Conservation (phyloP, 1,140 invertebrate species). For the Streblospio benedicti region DNA sequence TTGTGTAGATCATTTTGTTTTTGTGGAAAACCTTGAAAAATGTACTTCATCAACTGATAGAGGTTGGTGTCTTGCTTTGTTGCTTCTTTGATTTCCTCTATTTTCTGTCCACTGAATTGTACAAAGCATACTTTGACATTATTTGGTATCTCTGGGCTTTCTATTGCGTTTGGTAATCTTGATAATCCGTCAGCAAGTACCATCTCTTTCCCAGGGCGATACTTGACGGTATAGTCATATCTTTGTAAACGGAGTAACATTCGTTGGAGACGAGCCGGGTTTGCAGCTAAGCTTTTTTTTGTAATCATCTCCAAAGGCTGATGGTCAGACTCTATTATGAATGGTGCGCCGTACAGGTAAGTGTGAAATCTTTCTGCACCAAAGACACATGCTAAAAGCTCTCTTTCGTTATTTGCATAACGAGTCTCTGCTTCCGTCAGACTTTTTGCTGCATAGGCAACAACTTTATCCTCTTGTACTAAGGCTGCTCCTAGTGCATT, state of each 20-base stretch:
- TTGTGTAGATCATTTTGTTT: background rate
- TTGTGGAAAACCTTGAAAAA: background rate
- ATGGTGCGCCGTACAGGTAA: conserved; percentile 8
- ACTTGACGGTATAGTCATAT: conserved; percentile 46
- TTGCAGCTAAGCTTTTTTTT: conserved; percentile 41
- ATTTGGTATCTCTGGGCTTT: background rate
- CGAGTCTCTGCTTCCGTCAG: conserved; percentile 2
- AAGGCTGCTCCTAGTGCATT: conserved; percentile 44
- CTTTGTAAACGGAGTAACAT: conserved; percentile 44
- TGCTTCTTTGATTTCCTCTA: too few species aligned
- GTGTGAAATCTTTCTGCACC: background rate
- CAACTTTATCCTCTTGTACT: conserved; percentile 40
- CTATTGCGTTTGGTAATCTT: background rate
- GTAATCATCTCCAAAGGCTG: conserved; percentile 36
- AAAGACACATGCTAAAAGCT: conserved; percentile 12
- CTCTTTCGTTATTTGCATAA: conserved; percentile 12
- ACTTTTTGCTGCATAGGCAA: background rate
- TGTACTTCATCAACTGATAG: too few species aligned
- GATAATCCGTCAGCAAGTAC: conserved; percentile 36
- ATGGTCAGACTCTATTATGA: conserved; percentile 16
- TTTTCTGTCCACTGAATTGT: too few species aligned
- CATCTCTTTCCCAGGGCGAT: conserved; percentile 41
- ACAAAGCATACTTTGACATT: background rate
- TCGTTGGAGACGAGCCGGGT: conserved; percentile 42
- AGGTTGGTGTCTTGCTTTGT: too few species aligned